phyloP scores from a whole-genome alignment of 2,797 vertebrate species.

The Silurus lanzhouensis region DNA sequence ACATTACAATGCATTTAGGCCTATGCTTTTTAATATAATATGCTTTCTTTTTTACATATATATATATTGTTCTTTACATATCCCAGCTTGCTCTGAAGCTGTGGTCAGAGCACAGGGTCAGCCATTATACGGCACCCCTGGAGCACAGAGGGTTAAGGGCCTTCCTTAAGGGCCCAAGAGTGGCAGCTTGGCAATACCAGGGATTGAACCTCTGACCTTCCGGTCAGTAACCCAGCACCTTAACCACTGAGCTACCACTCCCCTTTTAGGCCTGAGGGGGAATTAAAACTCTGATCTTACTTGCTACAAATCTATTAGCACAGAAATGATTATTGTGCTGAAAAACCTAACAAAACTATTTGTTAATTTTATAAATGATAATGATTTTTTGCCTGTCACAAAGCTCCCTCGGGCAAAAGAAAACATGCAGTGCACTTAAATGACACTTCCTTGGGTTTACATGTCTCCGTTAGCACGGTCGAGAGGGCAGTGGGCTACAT shows the following conservation, averaged over 20 bases:
- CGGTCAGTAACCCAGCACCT: too few species aligned
- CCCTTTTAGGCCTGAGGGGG: constrained; percentile 29
- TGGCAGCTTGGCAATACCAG: too few species aligned
- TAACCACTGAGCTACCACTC: too few species aligned
- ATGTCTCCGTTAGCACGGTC: constrained; percentile 67
- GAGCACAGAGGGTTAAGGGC: too few species aligned
- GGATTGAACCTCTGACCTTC: too few species aligned
- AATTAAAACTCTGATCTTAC: constrained; percentile 44
- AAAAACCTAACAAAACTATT: constrained; percentile 83
- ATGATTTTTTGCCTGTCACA: constrained; percentile 68
- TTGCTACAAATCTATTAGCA: constrained; percentile 74
- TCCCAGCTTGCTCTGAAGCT: too few species aligned
- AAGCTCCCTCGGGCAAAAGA: constrained; percentile 65
- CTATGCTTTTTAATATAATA: background rate
- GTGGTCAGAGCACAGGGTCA: too few species aligned
- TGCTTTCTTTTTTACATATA: too few species aligned
- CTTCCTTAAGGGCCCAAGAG: too few species aligned
- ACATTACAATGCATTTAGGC: background rate
- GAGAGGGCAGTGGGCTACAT: constrained; percentile 72
- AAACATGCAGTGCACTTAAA: constrained; percentile 67
- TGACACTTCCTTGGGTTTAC: constrained; percentile 69
- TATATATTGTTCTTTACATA: too few species aligned
- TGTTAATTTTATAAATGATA: constrained; percentile 85
- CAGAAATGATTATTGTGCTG: constrained; percentile 74
- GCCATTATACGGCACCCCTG: too few species aligned